phyloP scores from a whole-genome alignment of 2,888 invertebrate species.

The Troides aeacus region DNA sequence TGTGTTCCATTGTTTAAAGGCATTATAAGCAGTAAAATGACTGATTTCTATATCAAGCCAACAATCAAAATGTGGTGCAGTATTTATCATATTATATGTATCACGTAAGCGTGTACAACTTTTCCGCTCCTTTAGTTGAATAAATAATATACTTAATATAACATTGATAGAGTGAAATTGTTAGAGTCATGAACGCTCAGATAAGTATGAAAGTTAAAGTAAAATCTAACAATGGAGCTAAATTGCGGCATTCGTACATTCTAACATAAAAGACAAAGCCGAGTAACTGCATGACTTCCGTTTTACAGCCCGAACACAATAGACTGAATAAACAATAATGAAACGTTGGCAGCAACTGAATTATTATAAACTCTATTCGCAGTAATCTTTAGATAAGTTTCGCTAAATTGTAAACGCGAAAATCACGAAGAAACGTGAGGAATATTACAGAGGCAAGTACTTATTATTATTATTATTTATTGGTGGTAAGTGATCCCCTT shows the following conservation, averaged over 20 bases:
- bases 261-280: conserved; percentile 24
- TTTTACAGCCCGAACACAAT: conserved; percentile 59
- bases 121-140: too few relatives aligned
- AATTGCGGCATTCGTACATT: conserved; percentile 26
- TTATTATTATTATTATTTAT: too few relatives aligned
- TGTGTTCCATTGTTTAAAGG: too few relatives aligned
- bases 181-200: background rate
- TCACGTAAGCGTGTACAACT: too few relatives aligned
- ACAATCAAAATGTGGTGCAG: too few relatives aligned
- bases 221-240: conserved; percentile 22
- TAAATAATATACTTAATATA: too few relatives aligned
- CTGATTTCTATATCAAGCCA: too few relatives aligned
- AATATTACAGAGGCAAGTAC: too few relatives aligned
- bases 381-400: background rate
- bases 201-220: conserved; percentile 18
- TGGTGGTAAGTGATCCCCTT: too few relatives aligned
- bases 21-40: too few relatives aligned
- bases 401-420: background rate
- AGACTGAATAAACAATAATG: conserved; percentile 56
- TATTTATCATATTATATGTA: too few relatives aligned
- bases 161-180: background rate
- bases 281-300: conserved; percentile 53
- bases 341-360: conserved; percentile 35
- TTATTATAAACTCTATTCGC: conserved; percentile 14
- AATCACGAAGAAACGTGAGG: too few relatives aligned